Base-by-base conservation (phyloP, 2,888 invertebrate species). In the Saturnia pavonia region DNA sequence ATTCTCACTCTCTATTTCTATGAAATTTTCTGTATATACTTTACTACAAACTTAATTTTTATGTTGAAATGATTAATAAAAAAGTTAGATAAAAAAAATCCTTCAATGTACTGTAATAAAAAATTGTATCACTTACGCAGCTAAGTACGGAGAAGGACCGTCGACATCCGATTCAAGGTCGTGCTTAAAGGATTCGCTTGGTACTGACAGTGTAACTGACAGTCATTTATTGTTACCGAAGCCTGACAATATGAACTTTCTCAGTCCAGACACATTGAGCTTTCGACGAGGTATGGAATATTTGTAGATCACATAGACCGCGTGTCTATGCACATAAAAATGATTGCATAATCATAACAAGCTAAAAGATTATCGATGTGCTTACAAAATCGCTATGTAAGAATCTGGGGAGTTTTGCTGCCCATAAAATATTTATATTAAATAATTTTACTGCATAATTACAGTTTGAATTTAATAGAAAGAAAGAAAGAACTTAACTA, bases 151-250 rank as follows among this genome's bases (percentile, higher is more conserved):
- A 6, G 92, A 91, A 71, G 88, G 87, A 4, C 78, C 87, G 0
- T 88, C 90, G 1, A 83, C 83, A 42, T 87, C 95, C 2, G 96
- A 96, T 78, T 96, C 96, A 45, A 94, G 95, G 72, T 95, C 95
- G 69, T 95, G 95, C 78, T 90, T 96, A 68, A 96, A 95, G 82
- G 96, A 96, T 71, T 95, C 95, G 0, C 95, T 95, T 0, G 94
- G 94, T 19, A 91, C 95, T 7, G 95, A 95, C 76, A 95, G 95
- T 77, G 95, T 95, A n/a, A 94, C 95, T 45, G 97, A 97, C 72
- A 97, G 97, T 87, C 97, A 97, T 85, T 92, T 97, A 78, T 96
- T 97, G 77, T 95, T 97, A 71, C 97, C 97, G 11, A 95, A 96
- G 81, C 95, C 95, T 67, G 96, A 96, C 60, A 96, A 96, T 85